These are phyloP conservation scores for Rhingia campestris DNA, from an alignment of 2,888 invertebrate species.

Conservation along the genomic window DNA sequence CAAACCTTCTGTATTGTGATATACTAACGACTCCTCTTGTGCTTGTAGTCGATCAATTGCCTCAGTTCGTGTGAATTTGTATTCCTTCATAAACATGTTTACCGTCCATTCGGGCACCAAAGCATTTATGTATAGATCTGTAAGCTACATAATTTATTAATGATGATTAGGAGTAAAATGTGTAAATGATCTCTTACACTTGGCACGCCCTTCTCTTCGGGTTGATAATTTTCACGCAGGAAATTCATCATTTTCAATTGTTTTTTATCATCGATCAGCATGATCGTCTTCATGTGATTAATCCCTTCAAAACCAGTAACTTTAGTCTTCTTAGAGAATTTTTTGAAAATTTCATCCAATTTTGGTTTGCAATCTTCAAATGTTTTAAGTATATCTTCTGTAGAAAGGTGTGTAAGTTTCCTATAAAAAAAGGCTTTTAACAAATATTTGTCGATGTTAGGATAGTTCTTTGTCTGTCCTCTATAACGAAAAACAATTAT, in stretches of 20 bases:
- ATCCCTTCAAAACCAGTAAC: conserved; percentile 73
- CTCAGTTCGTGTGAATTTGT: conserved; percentile 75
- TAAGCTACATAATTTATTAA: conserved; percentile 72
- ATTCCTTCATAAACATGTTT: conserved; percentile 79
- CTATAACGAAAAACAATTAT: no score
- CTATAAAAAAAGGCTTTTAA: conserved; percentile 54
- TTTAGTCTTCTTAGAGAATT: conserved; percentile 68
- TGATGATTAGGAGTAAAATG: not conserved
- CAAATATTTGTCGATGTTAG: no score
- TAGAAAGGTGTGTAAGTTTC: conserved; percentile 59
- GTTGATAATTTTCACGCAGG: conserved; percentile 61
- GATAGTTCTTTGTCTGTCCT: no score
- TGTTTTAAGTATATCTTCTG: conserved; percentile 55
- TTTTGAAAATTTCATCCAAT: conserved; percentile 75
- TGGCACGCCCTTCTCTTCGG: conserved; percentile 58
- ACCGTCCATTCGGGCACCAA: conserved; percentile 80
- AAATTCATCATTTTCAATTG: conserved; percentile 76
- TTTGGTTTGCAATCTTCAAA: conserved; percentile 44
- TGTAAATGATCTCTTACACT: conserved; percentile 39
- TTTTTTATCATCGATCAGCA: conserved; percentile 75
- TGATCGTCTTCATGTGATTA: conserved; percentile 76
- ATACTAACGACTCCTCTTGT: conserved; percentile 77
- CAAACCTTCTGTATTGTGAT: conserved; percentile 53
- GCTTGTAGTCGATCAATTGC: conserved; percentile 78
- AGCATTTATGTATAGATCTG: conserved; percentile 78